phyloP scores from a whole-genome alignment of 1,140 invertebrate species.

The Lysiphlebus fabarum region DNA sequence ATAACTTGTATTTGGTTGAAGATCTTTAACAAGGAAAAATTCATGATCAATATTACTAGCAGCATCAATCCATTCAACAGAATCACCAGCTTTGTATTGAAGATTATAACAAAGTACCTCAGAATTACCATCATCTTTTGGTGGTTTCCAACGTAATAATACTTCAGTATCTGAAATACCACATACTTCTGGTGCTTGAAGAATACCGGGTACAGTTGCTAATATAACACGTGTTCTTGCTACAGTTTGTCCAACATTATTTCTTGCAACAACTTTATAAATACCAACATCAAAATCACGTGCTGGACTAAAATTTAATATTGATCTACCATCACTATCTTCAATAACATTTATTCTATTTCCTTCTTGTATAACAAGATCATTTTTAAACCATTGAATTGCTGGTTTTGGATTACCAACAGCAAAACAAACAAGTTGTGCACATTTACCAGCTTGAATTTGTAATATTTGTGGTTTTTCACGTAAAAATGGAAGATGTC shows the following conservation, averaged over 20 bases:
- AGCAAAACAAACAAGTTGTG: slow-evolving; percentile 78
- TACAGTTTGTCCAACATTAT: slow-evolving; percentile 76
- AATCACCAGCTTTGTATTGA: slow-evolving; percentile 74
- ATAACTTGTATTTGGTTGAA: slow-evolving; percentile 77
- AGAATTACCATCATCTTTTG: slow-evolving; percentile 79
- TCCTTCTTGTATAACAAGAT: slow-evolving; percentile 77
- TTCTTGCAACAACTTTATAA: slow-evolving; percentile 93
- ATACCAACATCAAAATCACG: slow-evolving; percentile 81
- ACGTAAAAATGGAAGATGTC: slow-evolving; percentile 75
- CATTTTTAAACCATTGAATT: slow-evolving; percentile 96
- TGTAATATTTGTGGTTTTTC: slow-evolving; percentile 77
- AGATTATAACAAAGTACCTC: slow-evolving; percentile 80
- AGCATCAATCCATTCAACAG: slow-evolving; percentile 80
- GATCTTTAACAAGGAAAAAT: slow-evolving; percentile 78
- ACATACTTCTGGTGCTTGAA: slow-evolving; percentile 76
- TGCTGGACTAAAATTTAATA: slow-evolving; percentile 72
- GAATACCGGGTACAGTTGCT: slow-evolving; percentile 73
- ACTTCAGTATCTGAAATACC: slow-evolving; percentile 83
- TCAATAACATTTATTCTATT: slow-evolving; percentile 73
- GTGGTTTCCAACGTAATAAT: slow-evolving; percentile 84
- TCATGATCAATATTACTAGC: slow-evolving; percentile 90
- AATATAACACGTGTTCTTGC: slow-evolving; percentile 70
- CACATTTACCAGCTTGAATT: slow-evolving; percentile 74
- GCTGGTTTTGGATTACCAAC: slow-evolving; percentile 85
- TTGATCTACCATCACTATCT: slow-evolving; percentile 74